Percentiles rank a stretch among this genome's conserved stretches.
phyloP scores from a whole-genome alignment of 1,140 invertebrate species.

The Pseudomyrmex dendroicus region DNA sequence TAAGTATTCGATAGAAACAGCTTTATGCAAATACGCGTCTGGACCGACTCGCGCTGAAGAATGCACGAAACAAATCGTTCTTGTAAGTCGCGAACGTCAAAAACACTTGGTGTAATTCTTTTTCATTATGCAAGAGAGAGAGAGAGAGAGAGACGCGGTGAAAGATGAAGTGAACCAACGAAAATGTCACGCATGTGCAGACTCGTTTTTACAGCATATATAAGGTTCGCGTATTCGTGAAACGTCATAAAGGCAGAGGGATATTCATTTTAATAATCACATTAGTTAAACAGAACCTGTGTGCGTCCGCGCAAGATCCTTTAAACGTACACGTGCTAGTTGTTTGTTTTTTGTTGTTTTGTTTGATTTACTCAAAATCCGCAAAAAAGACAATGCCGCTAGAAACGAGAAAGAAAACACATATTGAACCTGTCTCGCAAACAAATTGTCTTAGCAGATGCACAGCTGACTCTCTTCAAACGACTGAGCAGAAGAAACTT shows the following conservation, averaged over 20 bases:
- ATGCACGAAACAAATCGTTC: constrained; percentile 62
- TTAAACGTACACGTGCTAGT: constrained; percentile 68
- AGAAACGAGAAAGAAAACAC: constrained; percentile 48
- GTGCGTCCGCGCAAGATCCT: constrained; percentile 41
- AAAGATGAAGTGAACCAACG: not conserved
- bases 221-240: constrained; percentile 60
- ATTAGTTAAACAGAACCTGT: constrained; percentile 68
- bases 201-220: constrained; percentile 16
- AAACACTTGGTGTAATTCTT: constrained; percentile 14
- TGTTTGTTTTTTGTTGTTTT: no score
- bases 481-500: constrained; percentile 20
- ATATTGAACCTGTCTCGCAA: constrained; percentile 56
- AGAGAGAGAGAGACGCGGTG: not conserved
- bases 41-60: constrained; percentile 23
- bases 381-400: constrained; percentile 65
- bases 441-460: constrained; percentile 53
- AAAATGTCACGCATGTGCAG: constrained; percentile 49
- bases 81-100: constrained; percentile 28
- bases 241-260: constrained; percentile 49
- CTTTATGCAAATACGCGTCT: constrained; percentile 60
- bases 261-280: constrained; percentile 76
- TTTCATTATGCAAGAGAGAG: not conserved
- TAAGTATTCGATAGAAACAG: constrained; percentile 61
- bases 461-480: not conserved
- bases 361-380: constrained; percentile 31